A percentile compares a stretch with the other conserved stretches of the same genome.
Conservation (phyloP, 1,140 invertebrate genomes). For the Penaeus vannamei region DNA sequence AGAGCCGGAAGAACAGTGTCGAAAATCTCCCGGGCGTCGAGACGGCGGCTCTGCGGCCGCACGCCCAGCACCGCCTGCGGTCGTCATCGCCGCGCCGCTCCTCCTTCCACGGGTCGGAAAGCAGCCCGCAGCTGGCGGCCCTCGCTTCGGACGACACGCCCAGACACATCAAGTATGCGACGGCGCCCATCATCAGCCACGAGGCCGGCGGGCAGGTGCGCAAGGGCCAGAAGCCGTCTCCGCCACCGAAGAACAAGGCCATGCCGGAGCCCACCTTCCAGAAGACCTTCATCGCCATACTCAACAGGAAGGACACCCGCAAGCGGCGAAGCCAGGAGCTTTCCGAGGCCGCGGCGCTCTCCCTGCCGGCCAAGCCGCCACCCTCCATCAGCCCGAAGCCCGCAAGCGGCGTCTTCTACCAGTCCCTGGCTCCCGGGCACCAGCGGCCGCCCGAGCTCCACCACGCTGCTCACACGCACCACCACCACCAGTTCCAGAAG, state of each 20-base stretch:
- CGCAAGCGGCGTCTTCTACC: neutral
- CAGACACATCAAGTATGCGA: constrained; percentile 62
- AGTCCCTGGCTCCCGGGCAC: neutral
- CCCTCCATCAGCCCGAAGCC: neutral
- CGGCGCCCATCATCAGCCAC: constrained; percentile 56
- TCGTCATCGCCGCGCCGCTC: constrained; percentile 46
- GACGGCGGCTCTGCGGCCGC: neutral
- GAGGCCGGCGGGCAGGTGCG: neutral
- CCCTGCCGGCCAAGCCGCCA: neutral
- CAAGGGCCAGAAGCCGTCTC: constrained; percentile 2
- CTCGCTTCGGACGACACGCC: constrained; percentile 27
- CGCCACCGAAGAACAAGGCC: constrained; percentile 39
- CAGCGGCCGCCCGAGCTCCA: neutral
- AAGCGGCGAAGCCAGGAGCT: constrained; percentile 55
- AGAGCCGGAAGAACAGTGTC: constrained; percentile 42
- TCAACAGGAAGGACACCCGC: constrained; percentile 49
- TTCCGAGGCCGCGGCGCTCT: neutral
- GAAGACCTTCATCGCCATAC: constrained; percentile 67
- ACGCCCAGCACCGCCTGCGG: constrained; percentile 18
- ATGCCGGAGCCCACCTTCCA: constrained; percentile 60
- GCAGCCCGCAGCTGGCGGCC: neutral
- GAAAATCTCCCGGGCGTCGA: constrained; percentile 42
- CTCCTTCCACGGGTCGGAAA: constrained; percentile 59
- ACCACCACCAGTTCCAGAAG: neutral
- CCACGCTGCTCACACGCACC: neutral